Evolutionary conservation across 2,888 invertebrate genomes (phyloP).

Genomic region (Selenia dentaria): DNA sequence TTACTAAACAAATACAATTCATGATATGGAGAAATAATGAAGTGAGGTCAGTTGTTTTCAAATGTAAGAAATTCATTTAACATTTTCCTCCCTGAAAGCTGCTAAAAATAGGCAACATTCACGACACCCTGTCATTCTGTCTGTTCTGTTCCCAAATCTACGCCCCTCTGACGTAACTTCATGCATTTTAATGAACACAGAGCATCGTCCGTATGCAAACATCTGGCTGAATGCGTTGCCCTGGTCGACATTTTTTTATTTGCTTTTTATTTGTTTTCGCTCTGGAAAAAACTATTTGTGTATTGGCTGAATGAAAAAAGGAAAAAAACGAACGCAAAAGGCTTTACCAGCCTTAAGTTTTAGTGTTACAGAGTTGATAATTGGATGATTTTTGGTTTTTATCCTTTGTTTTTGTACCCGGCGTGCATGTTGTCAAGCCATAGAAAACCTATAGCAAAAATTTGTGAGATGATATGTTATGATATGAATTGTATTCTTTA

Average conservation of each 20-base stretch:
- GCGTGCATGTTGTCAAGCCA: too few relatives aligned
- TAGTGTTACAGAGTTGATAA: neutral
- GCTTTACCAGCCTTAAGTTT: neutral
- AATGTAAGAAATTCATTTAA: too few relatives aligned
- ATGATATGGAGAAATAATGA: too few relatives aligned
- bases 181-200: conserved; percentile 75
- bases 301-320: conserved; percentile 20
- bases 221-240: conserved; percentile 50
- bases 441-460: too few relatives aligned
- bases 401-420: too few relatives aligned
- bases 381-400: neutral
- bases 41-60: too few relatives aligned
- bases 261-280: conserved; percentile 40
- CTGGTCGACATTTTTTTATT: conserved; percentile 41
- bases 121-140: neutral
- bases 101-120: conserved; percentile 26
- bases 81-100: too few relatives aligned
- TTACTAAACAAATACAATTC: too few relatives aligned
- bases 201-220: conserved; percentile 54
- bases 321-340: conserved; percentile 1
- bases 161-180: conserved; percentile 48
- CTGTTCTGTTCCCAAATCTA: conserved; percentile 25
- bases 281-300: conserved; percentile 29
- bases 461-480: too few relatives aligned
- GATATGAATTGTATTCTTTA: too few relatives aligned